Base-by-base conservation (phyloP, 2,888 invertebrate species). In the Dusona sp. region DNA sequence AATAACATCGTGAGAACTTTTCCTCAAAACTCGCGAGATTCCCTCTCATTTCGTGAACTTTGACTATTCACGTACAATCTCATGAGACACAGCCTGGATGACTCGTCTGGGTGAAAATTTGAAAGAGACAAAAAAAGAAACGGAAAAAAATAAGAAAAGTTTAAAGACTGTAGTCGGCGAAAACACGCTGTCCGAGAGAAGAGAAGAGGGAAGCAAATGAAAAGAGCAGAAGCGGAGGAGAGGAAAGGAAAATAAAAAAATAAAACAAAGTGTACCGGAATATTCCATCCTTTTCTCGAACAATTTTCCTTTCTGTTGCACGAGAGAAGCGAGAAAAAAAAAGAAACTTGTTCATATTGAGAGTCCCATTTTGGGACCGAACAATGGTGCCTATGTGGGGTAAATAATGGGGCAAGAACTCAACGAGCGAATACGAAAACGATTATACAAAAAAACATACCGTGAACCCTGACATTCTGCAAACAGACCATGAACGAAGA, bases 391-490 rank as follows among this genome's bases (percentile, higher is more conserved):
- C 57, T 19, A 22, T 70, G 48, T 29, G 33, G 33, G 22, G 51
- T n/a, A 36, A 51, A 54, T 36, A 51, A 36, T 38, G 67, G 36
- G 65, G 16, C 61, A 29, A 61, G 29, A 61, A 25, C 61, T 61
- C 61, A 61, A 29, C 61, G 61, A 61, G 61, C 61, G 61, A 29
- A 61, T 29, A 61, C 29, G 64, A 74, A 78, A 38, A 33, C 13
- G 85, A 74, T 48, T 61, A 67, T 4, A 36, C 22, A 45, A 16
- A 70, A 42, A 70, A 42, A 45, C 38, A 70, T 22, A 45, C 22
- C 11, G 81, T 38, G 78, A 85, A 85, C 77, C 81, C 54, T 81
- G 77, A 81, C 81, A 85, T 67, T 67, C 36, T 4, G 45, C n/a
- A 70, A 25, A 70, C 36, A 38, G 67, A 38, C n/a, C 61, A 29